Percentiles rank a stretch among this genome's conserved stretches.
Conservation (phyloP, 53 echinoderm and acorn worm genomes). For the Holothuria scabra region DNA sequence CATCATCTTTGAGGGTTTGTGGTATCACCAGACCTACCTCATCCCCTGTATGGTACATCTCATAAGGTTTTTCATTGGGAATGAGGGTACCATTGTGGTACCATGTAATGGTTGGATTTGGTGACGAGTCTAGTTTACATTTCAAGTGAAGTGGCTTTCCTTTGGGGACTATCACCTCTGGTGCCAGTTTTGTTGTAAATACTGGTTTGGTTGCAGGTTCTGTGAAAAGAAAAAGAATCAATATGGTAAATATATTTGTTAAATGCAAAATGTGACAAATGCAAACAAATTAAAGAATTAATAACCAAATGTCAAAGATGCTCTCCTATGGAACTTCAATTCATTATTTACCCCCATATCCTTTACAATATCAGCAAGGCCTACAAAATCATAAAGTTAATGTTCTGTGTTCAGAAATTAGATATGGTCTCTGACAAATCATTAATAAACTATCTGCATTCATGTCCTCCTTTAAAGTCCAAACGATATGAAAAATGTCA, state of each 20-base stretch:
- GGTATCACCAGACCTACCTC: slow-evolving; percentile 50
- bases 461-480: too few relatives aligned
- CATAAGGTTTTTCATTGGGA: slow-evolving; percentile 13
- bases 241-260: not conserved
- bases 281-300: too few relatives aligned
- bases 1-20: slow-evolving; percentile 48
- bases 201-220: slow-evolving; percentile 52
- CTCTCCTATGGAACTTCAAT: too few relatives aligned
- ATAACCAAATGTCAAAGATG: too few relatives aligned
- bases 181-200: slow-evolving; percentile 66
- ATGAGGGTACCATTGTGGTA: slow-evolving; percentile 57
- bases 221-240: not conserved
- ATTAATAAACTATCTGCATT: too few relatives aligned
- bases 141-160: slow-evolving; percentile 69
- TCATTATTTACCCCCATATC: too few relatives aligned
- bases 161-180: slow-evolving; percentile 51
- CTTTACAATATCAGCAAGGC: too few relatives aligned
- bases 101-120: slow-evolving; percentile 55
- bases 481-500: too few relatives aligned
- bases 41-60: slow-evolving; percentile 32
- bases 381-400: too few relatives aligned
- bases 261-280: too few relatives aligned
- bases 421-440: too few relatives aligned
- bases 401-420: too few relatives aligned
- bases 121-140: slow-evolving; percentile 53